Evolutionary conservation across 2,888 invertebrate species (phyloP), one percentile per base, ranked within the genome.

Genomic region (Hirudinaria manillensis): DNA sequence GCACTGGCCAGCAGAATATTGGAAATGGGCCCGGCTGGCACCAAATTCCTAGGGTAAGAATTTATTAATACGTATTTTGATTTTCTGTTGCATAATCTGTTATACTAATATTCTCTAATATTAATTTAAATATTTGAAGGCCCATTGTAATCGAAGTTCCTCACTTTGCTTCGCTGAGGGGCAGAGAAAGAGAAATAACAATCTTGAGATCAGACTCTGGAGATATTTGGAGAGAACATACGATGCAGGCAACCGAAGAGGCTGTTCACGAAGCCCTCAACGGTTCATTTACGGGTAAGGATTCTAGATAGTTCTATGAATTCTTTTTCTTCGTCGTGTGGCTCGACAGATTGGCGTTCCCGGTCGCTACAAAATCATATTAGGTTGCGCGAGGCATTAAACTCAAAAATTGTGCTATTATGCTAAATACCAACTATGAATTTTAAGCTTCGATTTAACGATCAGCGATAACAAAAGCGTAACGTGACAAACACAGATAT

Each of bases 201-300:
- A 94, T 99, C 81, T 88, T 99, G 70, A 90, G 99, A 75, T 96
- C 96, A 7, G 98, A 99, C 86, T 97, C 99, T 85, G 99, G 99
- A 7, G 97, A 98, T 83, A 94, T 93, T 76, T 99, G 99, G 99
- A 90, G 94, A 76, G 99, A 99, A 85, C 99, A 99, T 85, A 93
- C 93, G 74, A 65, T 96, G 81, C 95, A 98, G 45, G 95, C 96
- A 61, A 93, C 94, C 27, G 95, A 95, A 83, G 94, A 96, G 82
- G 91, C 94, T n/a, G 91, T 97, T 2, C 93, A 94, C 82, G 94
- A 95, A 82, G 93, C 94, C 55, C 88, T 97, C 79, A 92, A 93
- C 82, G 94, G 94, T 83, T 94, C 93, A 45, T 78, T 78, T 65
- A 65, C 53, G 27, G 73, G 73, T 73, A 24, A 7, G 4, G 45